Percentiles rank a stretch among this genome's conserved stretches.
Evolutionary conservation across 2,113 vertebrate species (phyloP).

Genomic region (Balaenoptera acutorostrata): DNA sequence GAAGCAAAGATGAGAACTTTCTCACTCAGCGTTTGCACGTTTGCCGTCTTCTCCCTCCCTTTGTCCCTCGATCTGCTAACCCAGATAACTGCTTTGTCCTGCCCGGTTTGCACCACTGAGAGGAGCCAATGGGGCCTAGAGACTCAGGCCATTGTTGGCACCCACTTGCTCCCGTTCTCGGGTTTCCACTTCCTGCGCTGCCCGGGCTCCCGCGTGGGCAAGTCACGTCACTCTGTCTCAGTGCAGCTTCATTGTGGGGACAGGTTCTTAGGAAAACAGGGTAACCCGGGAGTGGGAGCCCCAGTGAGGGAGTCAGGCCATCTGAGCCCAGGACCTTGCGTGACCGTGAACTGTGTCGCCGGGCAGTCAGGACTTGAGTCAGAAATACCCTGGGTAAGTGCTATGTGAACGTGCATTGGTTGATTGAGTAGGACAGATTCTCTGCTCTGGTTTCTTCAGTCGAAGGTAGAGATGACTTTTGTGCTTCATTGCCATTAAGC

Average conservation of each 20-base stretch:
- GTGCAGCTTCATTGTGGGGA: background rate
- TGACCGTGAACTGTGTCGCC: background rate
- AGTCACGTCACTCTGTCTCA: background rate
- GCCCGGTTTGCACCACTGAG: background rate
- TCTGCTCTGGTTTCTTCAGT: background rate
- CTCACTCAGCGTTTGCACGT: background rate
- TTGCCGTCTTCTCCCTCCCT: conserved; percentile 11
- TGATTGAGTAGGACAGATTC: background rate
- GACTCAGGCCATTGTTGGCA: background rate
- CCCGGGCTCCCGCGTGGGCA: background rate
- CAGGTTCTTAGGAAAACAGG: background rate
- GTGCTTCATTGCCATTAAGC: background rate
- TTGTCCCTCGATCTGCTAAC: conserved; percentile 57
- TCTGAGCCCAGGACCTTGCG: background rate
- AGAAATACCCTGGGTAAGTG: background rate
- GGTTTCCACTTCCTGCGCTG: conserved; percentile 52
- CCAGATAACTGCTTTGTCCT: conserved; percentile 55
- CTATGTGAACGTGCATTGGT: background rate
- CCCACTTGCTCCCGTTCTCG: background rate
- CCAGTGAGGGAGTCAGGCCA: background rate
- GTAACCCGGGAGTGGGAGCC: conserved; percentile 3
- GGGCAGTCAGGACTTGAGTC: background rate
- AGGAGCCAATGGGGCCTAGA: background rate
- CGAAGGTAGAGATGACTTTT: background rate
- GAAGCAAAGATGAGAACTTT: conserved; percentile 9